Base-by-base conservation (phyloP, 2,888 invertebrate species). In the Apamea anceps region DNA sequence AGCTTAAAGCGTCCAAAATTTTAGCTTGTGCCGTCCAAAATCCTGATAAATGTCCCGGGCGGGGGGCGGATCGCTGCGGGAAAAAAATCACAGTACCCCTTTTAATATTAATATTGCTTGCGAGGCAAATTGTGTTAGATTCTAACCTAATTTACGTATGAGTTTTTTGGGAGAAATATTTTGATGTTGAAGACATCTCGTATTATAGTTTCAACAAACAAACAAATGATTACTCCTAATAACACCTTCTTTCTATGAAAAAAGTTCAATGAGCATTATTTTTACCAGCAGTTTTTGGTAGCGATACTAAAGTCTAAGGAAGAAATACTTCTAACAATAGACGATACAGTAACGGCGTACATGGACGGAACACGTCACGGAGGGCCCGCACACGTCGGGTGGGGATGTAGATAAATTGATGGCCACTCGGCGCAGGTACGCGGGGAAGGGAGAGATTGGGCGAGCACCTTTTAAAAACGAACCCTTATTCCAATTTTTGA, bases 11-110 rank as follows among this genome's bases (percentile, higher is more conserved):
- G 95, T 96, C 96, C 95, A 96, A 97, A 97, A 96, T 96, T 97
- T 97, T 97, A 97, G 97, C 97, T 97, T 97, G 96, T 97, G 96
- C 97, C 97, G 96, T 97, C 97, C 97, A 97, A 96, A 97, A 97
- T 97, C 97, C 97, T 97, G 97, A 97, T 97, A 97, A 97, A 97
- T 97, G 97, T 94, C 92, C 94, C 94, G 92, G 94, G 88, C 89
- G 90, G 92, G 94, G 95, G 94, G 93, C 91, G 94, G 92, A 91
- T 91, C 90, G 89, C 85, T 90, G 92, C 91, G 91, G 89, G 91
- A 93, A 94, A 92, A 95, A 96, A 94, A 93, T 91, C 90, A 93
- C 92, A 92, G 91, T 91, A 93, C 91, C 93, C 92, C 89, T 92
- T 95, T 94, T 94, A 92, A 93, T 94, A 94, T 93, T 92, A 93